Conservation (phyloP, 2,113 vertebrate genomes). For the Sorex fumeus region DNA sequence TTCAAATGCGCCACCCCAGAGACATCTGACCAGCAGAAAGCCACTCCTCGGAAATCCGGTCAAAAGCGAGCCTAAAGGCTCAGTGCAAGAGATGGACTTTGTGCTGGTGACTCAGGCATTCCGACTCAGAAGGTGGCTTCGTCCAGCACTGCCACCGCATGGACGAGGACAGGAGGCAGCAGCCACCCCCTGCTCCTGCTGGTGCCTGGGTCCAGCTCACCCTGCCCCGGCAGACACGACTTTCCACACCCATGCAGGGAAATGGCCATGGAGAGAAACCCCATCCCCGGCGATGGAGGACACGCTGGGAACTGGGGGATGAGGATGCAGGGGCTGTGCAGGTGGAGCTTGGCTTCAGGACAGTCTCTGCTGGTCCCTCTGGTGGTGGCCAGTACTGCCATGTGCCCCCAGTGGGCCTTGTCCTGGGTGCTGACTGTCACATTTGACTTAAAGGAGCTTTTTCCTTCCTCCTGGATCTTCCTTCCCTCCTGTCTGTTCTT, state of each 20-base stretch:
- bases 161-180: neutral
- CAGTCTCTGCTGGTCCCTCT: no score
- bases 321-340: fast-evolving
- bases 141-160: neutral
- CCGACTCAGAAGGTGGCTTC: neutral
- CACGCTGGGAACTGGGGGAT: neutral
- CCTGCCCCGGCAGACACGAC: neutral
- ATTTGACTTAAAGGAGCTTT: no score
- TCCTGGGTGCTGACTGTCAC: no score
- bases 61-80: neutral
- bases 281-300: neutral
- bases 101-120: neutral
- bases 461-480: neutral
- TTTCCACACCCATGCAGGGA: neutral
- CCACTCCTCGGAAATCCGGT: neutral
- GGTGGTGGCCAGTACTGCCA: neutral
- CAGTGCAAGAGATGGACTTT: neutral
- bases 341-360: fast-evolving
- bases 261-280: neutral
- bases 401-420: neutral
- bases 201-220: neutral
- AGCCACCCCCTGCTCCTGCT: neutral
- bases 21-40: neutral
- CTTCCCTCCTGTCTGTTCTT: neutral
- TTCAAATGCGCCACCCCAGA: neutral